Evolutionary conservation across 1,140 invertebrate genomes (phyloP), one percentile per base, ranked within the genome.

Genomic region (Macrotrachela quadricornifera): DNA sequence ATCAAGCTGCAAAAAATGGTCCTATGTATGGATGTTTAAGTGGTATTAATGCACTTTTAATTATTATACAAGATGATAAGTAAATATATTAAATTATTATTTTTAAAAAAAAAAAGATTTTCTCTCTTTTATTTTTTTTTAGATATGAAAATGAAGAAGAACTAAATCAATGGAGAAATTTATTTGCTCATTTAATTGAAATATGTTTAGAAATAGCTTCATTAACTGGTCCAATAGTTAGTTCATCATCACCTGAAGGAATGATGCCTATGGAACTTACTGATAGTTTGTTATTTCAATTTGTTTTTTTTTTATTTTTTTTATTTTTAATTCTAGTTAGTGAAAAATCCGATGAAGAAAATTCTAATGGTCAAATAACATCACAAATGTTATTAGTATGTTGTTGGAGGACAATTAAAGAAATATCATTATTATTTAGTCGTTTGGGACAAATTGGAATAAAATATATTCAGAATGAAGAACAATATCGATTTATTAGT

Each of bases 351-450:
- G 46, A 46, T 3, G 30, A 39, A 11, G 40, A 39, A 36, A 44
- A 53, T 6, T 10, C 30, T 15, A 4, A 40, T 2, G 44, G 42
- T 41, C 40, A 21, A 43, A 44, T 53, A n/a, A 53, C 51, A 14
- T 44, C 51, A 38, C 53, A 54, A 54, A 48, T 54, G 47, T 73
- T 94, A 36, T 63, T 92, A 15, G 72, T 92, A 0, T 88, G 83
- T 66, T 80, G 82, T 10, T 95, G 88, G 88, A 75, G 85, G 55
- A 81, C 77, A 47, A 73, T 80, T 38, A 81, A 81, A 66, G 80
- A 82, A 72, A 63, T 73, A 8, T 79, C 78, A 54, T 61, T 79
- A 10, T 61, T 79, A 1, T 73, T 80, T 57, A 78, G 78, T 0
- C 65, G 76, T 21, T 53, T 73, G 13, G 61, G 58, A 50, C 57